Conservation (phyloP, 1,140 invertebrate species). For the Aradophagus sp. region DNA sequence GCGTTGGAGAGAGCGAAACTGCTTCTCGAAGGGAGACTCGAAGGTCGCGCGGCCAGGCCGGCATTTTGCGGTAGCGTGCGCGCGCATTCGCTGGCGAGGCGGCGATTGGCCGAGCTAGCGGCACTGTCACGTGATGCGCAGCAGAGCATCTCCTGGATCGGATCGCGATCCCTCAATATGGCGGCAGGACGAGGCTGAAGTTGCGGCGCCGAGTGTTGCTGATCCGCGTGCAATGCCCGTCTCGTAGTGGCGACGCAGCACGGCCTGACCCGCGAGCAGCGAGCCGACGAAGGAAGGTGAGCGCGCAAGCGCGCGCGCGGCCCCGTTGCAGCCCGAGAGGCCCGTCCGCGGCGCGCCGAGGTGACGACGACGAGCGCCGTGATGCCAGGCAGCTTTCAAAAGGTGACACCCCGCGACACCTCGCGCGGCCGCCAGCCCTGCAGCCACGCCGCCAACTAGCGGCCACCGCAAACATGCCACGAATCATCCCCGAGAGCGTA, state of each 20-base stretch:
- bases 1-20: too few species aligned
- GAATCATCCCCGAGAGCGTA: conserved; percentile 8
- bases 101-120: neutral
- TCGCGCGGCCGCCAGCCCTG: too few species aligned
- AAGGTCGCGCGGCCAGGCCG: too few species aligned
- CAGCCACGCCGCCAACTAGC: too few species aligned
- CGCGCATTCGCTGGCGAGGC: too few species aligned
- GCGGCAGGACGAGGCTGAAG: conserved; percentile 66
- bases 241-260: conserved; percentile 56
- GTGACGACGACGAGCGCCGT: conserved; percentile 45
- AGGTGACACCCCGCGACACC: conserved; percentile 62
- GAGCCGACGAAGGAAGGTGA: conserved; percentile 37
- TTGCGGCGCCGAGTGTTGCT: conserved; percentile 66
- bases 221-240: conserved; percentile 63
- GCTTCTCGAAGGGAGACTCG: too few species aligned
- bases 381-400: conserved; percentile 56
- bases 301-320: too few species aligned
- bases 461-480: conserved; percentile 9
- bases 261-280: conserved; percentile 20
- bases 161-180: conserved; percentile 70
- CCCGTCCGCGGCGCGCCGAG: too few species aligned
- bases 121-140: conserved; percentile 68
- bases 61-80: too few species aligned
- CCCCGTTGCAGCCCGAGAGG: too few species aligned
- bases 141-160: conserved; percentile 65